Conservation (phyloP, 2,888 invertebrate genomes). For the Ectobius pallidus region DNA sequence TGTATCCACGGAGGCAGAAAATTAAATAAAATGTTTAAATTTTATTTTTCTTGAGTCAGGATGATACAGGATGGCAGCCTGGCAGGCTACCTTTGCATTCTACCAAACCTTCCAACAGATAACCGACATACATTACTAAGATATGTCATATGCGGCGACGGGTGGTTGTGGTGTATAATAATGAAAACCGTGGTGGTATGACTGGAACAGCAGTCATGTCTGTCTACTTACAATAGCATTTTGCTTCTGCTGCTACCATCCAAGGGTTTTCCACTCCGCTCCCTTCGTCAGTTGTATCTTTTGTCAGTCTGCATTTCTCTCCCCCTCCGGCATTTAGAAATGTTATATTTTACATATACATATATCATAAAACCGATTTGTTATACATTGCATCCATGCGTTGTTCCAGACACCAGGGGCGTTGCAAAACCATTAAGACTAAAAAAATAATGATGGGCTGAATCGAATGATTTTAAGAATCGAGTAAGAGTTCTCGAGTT, state of each 20-base stretch:
- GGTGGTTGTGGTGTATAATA: neutral
- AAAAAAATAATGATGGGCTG: no score
- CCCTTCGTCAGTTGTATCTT: neutral
- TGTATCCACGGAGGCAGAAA: neutral
- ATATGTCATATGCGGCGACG: neutral
- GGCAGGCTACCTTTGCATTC: neutral
- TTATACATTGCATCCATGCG: neutral
- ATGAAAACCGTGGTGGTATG: neutral
- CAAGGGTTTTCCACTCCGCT: neutral
- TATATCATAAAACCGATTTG: neutral
- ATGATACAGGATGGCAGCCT: neutral
- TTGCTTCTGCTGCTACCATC: neutral
- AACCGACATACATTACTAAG: neutral
- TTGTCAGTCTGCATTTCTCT: neutral
- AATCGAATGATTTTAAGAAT: no score
- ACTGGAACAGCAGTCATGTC: neutral
- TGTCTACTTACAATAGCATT: constrained; percentile 11
- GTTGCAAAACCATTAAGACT: no score
- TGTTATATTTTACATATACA: neutral
- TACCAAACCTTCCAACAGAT: neutral
- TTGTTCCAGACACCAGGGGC: neutral
- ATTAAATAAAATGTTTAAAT: neutral
- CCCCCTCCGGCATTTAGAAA: neutral
- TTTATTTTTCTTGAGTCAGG: no score
- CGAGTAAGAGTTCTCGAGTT: no score